phyloP scores from a whole-genome alignment of 2,888 invertebrate genomes.

The Orchesellides sinensis region DNA sequence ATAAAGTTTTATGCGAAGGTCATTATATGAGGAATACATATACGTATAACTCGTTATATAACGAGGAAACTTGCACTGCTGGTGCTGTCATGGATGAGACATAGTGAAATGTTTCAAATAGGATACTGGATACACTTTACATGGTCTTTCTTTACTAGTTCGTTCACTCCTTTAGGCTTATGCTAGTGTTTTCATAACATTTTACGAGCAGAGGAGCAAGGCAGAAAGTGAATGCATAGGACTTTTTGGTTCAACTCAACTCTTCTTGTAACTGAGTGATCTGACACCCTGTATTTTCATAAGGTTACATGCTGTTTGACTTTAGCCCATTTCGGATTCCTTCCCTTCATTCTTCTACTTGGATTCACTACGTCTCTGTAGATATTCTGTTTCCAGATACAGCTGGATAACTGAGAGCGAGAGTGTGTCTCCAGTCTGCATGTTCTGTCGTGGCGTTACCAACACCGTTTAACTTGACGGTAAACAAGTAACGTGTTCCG shows the following conservation, averaged over 20 bases:
- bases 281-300: conserved; percentile 63
- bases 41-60: neutral
- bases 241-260: too few relatives aligned
- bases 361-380: conserved; percentile 15
- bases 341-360: conserved; percentile 30
- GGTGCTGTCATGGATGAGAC: conserved; percentile 40
- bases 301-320: conserved; percentile 59
- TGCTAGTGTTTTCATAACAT: conserved; percentile 27
- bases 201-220: conserved; percentile 9
- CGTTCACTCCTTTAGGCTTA: conserved; percentile 14
- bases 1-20: conserved; percentile 70
- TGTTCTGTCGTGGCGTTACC: neutral
- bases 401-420: conserved; percentile 29
- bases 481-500: neutral
- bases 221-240: neutral
- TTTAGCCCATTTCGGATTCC: conserved; percentile 54
- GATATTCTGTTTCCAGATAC: conserved; percentile 38
- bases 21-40: conserved; percentile 45
- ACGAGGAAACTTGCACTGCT: conserved; percentile 9
- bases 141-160: conserved; percentile 24
- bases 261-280: conserved; percentile 49
- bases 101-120: conserved; percentile 58
- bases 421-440: conserved; percentile 22
- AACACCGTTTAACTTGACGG: neutral
- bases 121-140: conserved; percentile 60